Evolutionary conservation across 1,140 invertebrate species (phyloP).

Genomic region (Drosophila jambulina): DNA sequence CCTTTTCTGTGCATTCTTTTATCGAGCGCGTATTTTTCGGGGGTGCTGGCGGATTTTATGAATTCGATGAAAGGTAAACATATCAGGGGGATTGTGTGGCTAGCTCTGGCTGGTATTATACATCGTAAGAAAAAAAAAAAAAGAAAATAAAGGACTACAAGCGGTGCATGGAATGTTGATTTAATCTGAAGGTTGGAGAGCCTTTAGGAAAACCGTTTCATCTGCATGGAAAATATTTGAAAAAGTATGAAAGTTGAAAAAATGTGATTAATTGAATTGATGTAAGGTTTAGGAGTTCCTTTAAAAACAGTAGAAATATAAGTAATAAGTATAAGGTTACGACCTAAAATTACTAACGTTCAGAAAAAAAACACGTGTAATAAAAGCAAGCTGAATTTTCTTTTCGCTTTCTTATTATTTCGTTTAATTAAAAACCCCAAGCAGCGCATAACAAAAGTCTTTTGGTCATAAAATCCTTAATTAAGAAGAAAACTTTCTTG

Average conservation of each 20-base stretch:
- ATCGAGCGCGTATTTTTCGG: not conserved
- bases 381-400: no score
- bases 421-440: conserved; percentile 14
- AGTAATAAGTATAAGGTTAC: no score
- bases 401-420: not conserved
- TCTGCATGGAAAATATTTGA: not conserved
- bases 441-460: not conserved
- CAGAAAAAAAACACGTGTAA: no score
- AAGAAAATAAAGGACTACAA: not conserved
- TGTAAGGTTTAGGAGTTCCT: no score
- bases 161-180: not conserved
- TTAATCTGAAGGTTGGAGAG: not conserved
- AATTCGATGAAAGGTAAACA: conserved; percentile 61
- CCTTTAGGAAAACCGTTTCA: not conserved
- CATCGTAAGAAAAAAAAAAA: conserved; percentile 23
- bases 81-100: conserved; percentile 44
- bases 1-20: conserved; percentile 1
- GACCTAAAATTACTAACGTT: no score
- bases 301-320: no score
- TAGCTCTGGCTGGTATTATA: conserved; percentile 28
- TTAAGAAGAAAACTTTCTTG: conserved; percentile 21
- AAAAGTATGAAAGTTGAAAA: not conserved
- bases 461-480: conserved; percentile 22
- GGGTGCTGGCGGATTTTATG: conserved; percentile 33
- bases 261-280: not conserved